Percentiles rank a stretch among this genome's conserved stretches.
Evolutionary conservation across 2,113 vertebrate genomes (phyloP).

Genomic region (Triplophysa dalaica): DNA sequence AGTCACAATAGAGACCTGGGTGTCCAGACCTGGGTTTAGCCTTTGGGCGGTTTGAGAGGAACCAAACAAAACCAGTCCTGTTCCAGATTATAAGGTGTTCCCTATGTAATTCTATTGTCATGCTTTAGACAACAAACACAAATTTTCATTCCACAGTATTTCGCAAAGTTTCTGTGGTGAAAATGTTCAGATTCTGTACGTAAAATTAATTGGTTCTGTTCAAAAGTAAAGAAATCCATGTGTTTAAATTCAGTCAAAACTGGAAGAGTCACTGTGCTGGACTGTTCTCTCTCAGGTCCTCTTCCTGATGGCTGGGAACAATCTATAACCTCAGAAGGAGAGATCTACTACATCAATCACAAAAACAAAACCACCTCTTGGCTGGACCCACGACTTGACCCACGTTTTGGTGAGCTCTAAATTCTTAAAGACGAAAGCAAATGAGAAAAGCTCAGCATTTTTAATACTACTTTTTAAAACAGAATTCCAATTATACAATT

Average conservation of each 20-base stretch:
- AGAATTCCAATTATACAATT: too few relatives aligned
- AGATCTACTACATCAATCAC: conserved; percentile 99
- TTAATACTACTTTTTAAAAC: background rate
- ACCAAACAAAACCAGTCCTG: conserved; percentile 69
- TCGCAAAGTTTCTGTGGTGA: background rate
- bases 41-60: conserved; percentile 59
- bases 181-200: background rate
- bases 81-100: conserved; percentile 63
- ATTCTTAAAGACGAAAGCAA: background rate
- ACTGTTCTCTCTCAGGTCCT: conserved; percentile 82
- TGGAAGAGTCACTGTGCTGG: conserved; percentile 5
- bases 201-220: too few relatives aligned
- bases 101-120: background rate
- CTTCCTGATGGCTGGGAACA: conserved; percentile 99
- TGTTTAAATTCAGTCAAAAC: background rate
- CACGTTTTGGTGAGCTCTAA: conserved; percentile 89
- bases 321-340: conserved; percentile 96
- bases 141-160: background rate
- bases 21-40: conserved; percentile 62
- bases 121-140: background rate
- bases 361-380: conserved; percentile 99
- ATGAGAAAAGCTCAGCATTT: background rate
- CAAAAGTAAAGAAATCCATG: too few relatives aligned
- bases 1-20: conserved; percentile 34
- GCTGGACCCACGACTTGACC: conserved; percentile 97